A percentile compares a stretch with the other conserved stretches of the same genome.
Conservation (phyloP, 2,888 invertebrate species). For the Anodontia alba region DNA sequence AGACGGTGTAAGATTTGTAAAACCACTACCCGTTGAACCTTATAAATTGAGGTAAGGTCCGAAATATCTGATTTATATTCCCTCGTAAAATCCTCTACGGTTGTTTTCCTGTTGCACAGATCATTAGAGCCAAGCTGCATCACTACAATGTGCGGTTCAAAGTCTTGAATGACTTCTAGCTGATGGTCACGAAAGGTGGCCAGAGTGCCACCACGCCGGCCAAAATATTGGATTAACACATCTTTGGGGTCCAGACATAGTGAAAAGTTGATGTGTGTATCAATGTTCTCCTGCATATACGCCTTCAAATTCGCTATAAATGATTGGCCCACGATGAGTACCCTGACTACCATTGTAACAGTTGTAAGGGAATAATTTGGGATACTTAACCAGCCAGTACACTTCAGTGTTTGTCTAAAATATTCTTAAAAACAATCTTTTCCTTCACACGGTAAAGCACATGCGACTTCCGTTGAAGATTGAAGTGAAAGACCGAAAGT, state of each 20-base stretch:
- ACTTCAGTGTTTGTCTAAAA: too few relatives aligned
- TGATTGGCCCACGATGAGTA: not conserved
- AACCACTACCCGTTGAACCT: not conserved
- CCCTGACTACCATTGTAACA: not conserved
- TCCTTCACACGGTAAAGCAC: not conserved
- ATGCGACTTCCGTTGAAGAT: not conserved
- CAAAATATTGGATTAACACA: not conserved
- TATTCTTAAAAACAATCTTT: not conserved
- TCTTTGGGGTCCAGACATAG: not conserved
- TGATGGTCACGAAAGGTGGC: not conserved
- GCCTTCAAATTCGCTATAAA: not conserved
- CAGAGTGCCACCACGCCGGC: not conserved
- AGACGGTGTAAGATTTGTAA: not conserved
- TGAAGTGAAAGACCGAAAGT: not conserved
- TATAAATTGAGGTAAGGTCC: not conserved
- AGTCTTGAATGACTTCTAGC: not conserved
- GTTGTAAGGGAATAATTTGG: too few relatives aligned
- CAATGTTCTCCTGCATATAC: not conserved
- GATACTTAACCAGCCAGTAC: too few relatives aligned
- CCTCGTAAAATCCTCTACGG: not conserved
- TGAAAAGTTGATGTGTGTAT: not conserved
- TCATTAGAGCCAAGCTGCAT: not conserved
- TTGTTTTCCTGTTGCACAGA: not conserved
- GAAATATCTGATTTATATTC: not conserved
- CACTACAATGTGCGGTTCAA: not conserved